These are phyloP conservation scores for Ciconia stormi DNA, from an alignment of 2,113 vertebrate genomes.

Conservation along the genomic window DNA sequence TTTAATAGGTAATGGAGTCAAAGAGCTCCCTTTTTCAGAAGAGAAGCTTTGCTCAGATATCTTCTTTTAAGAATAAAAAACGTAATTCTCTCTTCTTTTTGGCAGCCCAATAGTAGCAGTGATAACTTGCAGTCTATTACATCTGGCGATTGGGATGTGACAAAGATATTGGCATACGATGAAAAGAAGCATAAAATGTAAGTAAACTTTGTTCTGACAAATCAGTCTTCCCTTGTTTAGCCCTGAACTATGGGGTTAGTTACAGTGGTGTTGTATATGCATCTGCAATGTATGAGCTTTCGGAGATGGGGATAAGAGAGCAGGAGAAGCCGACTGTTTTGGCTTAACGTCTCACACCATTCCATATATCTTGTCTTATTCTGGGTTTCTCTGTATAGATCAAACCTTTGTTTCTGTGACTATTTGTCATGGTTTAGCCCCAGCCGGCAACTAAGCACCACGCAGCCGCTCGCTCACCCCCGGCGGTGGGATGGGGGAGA, in stretches of 20 bases:
- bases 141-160: slow-evolving; percentile 96
- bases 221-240: not conserved
- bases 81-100: not conserved
- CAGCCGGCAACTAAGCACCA: too few relatives aligned
- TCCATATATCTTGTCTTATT: not conserved
- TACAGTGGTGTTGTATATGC: not conserved
- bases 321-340: not conserved
- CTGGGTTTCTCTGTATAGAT: not conserved
- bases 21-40: not conserved
- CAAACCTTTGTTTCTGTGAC: not conserved
- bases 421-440: too few relatives aligned
- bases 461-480: too few relatives aligned
- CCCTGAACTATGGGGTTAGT: not conserved
- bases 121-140: slow-evolving; percentile 93
- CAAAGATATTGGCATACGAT: slow-evolving; percentile 88
- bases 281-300: not conserved
- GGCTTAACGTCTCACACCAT: not conserved
- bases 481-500: too few relatives aligned
- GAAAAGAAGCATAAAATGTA: slow-evolving; percentile 91
- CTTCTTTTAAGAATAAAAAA: not conserved
- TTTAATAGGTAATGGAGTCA: not conserved
- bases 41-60: not conserved
- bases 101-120: slow-evolving; percentile 89
- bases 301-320: not conserved
- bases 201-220: slow-evolving; percentile 51